Evolutionary conservation across 2,888 invertebrate species (phyloP), one percentile per base, ranked within the genome.

Genomic region (Apodemia duryi): DNA sequence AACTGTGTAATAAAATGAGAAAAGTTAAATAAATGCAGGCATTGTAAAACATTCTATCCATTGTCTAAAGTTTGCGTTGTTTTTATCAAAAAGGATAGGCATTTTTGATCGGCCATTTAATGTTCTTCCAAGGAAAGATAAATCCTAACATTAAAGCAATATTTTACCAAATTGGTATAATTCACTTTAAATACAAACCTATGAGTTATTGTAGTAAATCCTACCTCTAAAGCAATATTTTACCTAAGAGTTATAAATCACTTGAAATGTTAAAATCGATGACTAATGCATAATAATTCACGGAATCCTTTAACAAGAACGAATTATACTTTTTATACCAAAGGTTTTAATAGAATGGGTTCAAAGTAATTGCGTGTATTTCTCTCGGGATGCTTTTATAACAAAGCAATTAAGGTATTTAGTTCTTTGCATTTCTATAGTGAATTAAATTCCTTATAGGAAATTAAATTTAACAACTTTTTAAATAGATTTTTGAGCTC

Each of bases 41-140:
- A 7, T 38, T 38, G 38, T 38, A 38, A 7, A 7, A 6, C 38
- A 38, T 38, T 38, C 38, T 38, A 7, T 7, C 7, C 38, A 52
- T 7, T 28, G 21, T 52, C n/a, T 52, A 1, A 2, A 52, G 52
- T 6, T n/a, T 28, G 52, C 21, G 52, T 2, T 21, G 21, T n/a
- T 28, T 9, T 52, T 52, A 52, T 38, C 38, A 38, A 38, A 38
- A 38, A 38, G 1, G 6, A 7, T 38, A 38, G 38, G 6, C n/a
- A 51, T 13, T 7, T 51, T 51, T 28, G 52, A 52, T 52, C 9
- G 21, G 21, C 28, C 52, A 52, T 52, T 52, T 21, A 52, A 28
- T 28, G 28, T 52, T 52, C 21, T 52, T 52, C 52, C 21, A 52
- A 52, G 52, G 52, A 28, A 52, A 52, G 52, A 52, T 52, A 52